phyloP scores from a whole-genome alignment of 2,113 vertebrate genomes.

The Malurus elegans region DNA sequence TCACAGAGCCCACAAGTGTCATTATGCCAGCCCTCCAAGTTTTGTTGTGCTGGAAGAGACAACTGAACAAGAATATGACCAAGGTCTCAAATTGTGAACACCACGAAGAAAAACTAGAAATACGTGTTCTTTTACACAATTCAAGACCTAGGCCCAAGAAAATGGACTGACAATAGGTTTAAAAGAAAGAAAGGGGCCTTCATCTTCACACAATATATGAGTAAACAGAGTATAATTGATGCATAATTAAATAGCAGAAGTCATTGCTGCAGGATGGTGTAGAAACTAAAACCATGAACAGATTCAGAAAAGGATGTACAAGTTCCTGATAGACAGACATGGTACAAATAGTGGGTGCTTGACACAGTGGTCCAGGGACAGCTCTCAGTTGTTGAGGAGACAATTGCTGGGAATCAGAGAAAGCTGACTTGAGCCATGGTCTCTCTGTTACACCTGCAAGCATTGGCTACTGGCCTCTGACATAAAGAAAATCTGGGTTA shows the following conservation, averaged over 20 bases:
- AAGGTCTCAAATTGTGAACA: neutral
- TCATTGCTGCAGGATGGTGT: neutral
- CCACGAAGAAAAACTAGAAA: neutral
- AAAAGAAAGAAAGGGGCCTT: neutral
- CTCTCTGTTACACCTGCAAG: neutral
- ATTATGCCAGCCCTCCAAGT: neutral
- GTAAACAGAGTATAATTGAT: conserved; percentile 5
- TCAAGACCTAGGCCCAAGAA: neutral
- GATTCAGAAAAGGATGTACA: neutral
- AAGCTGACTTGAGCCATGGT: neutral
- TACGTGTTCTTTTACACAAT: neutral
- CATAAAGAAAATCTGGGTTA: neutral
- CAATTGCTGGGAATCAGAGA: neutral
- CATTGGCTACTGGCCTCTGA: neutral
- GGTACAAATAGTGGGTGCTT: neutral
- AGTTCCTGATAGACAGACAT: neutral
- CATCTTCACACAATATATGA: neutral
- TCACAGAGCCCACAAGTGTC: neutral
- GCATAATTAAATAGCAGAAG: neutral
- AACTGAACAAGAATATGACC: neutral
- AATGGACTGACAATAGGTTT: neutral
- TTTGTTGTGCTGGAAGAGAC: neutral
- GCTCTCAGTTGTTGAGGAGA: neutral
- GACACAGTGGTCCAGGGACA: neutral
- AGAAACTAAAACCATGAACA: neutral